Conservation (phyloP, 1,140 invertebrate species). For the Drosophila yakuba region DNA sequence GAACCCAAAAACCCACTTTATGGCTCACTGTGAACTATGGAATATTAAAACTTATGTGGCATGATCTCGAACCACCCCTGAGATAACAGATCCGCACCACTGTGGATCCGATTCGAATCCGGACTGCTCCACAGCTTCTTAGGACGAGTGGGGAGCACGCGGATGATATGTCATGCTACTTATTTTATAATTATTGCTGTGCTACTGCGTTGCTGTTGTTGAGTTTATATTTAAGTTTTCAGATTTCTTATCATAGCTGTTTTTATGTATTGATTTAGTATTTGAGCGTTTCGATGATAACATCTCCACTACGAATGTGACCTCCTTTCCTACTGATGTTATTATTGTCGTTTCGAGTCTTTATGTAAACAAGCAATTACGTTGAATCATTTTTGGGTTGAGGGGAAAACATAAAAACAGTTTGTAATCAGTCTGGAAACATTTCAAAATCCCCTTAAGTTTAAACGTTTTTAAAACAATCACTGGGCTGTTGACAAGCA, state of each 20-base stretch:
- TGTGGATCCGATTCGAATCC: constrained; percentile 34
- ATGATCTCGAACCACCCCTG: background rate
- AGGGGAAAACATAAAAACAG: constrained; percentile 5
- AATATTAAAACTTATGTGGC: constrained; percentile 6
- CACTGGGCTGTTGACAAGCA: background rate
- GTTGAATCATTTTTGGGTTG: constrained; percentile 7
- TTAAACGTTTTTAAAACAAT: background rate
- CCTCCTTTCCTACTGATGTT: constrained; percentile 75
- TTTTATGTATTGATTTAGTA: constrained; percentile 85
- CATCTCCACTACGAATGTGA: constrained; percentile 82
- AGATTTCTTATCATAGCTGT: constrained; percentile 79
- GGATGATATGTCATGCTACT: constrained; percentile 74
- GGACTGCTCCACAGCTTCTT: constrained; percentile 46
- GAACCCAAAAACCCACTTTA: background rate
- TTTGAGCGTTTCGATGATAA: constrained; percentile 82
- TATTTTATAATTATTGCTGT: constrained; percentile 74
- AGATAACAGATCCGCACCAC: constrained; percentile 41
- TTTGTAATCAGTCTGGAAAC: constrained; percentile 17
- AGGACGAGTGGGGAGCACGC: constrained; percentile 49
- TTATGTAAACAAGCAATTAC: constrained; percentile 46
- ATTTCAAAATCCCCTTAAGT: background rate
- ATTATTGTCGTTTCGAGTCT: constrained; percentile 40
- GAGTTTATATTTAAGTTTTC: constrained; percentile 83
- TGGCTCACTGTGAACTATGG: constrained; percentile 6
- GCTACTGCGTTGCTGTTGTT: constrained; percentile 59